Evolutionary conservation across 2,888 invertebrate species (phyloP).

Genomic region (Mystacides longicornis): DNA sequence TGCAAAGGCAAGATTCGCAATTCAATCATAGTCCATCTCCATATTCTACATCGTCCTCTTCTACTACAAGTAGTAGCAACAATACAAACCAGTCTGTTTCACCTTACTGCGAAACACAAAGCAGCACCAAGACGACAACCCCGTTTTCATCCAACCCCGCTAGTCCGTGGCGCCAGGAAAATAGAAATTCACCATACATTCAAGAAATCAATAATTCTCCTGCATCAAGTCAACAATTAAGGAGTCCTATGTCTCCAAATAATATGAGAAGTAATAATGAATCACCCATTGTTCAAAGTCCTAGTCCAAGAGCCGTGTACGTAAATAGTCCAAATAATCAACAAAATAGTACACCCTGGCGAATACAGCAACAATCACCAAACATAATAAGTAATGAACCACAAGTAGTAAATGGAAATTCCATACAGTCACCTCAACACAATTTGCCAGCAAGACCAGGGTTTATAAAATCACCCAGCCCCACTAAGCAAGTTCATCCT

Average conservation of each 20-base stretch:
- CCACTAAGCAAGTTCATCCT: conserved; percentile 28
- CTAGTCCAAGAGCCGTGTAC: conserved; percentile 18
- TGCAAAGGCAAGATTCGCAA: conserved; percentile 46
- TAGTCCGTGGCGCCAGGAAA: conserved; percentile 41
- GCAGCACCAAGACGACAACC: conserved; percentile 16
- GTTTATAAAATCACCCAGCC: conserved; percentile 15
- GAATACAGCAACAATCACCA: conserved; percentile 33
- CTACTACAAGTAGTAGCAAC: conserved; percentile 34
- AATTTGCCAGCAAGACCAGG: not conserved
- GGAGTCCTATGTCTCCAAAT: conserved; percentile 30
- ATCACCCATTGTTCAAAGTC: conserved; percentile 30
- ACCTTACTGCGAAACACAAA: conserved; percentile 19
- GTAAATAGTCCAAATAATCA: conserved; percentile 12
- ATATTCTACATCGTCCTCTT: conserved; percentile 28
- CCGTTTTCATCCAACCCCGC: conserved; percentile 41
- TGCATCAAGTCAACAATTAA: conserved; percentile 28
- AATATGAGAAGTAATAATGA: conserved; percentile 30
- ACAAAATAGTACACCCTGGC: conserved; percentile 14
- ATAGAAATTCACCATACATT: conserved; percentile 16
- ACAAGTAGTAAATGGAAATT: conserved; percentile 33
- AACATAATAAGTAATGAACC: conserved; percentile 32
- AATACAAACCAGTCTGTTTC: conserved; percentile 11
- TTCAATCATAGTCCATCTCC: conserved; percentile 48
- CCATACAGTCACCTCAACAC: conserved; percentile 6
- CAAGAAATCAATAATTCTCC: conserved; percentile 40